A percentile compares a stretch with the other conserved stretches of the same genome.
Evolutionary conservation across 2,797 vertebrate species (phyloP).

Genomic region (Pangasius sanitwongsei): DNA sequence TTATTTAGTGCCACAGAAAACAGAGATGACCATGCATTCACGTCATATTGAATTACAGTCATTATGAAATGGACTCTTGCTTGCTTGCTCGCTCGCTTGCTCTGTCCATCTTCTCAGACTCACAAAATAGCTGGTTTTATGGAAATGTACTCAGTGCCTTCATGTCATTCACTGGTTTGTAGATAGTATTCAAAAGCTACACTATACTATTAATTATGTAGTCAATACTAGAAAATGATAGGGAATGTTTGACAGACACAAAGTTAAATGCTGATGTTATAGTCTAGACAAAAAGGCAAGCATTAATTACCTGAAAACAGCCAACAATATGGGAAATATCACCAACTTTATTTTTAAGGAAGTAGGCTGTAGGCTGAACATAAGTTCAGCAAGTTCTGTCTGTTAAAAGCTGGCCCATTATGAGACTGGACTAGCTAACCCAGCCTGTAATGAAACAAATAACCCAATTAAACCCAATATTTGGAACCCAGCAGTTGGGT

Average conservation of each 20-base stretch:
- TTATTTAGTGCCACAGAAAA: not conserved
- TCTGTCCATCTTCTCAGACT: not conserved
- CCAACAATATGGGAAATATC: not conserved
- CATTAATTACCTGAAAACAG: not conserved
- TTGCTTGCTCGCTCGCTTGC: too few species aligned
- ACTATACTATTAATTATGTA: not conserved
- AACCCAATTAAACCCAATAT: not conserved
- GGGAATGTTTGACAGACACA: not conserved
- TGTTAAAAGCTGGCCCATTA: not conserved
- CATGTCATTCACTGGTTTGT: not conserved
- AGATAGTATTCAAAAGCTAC: not conserved
- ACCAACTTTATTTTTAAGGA: not conserved
- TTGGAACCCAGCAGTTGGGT: not conserved
- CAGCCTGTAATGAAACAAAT: not conserved
- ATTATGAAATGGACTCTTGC: not conserved
- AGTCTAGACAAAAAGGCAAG: not conserved
- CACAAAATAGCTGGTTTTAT: not conserved
- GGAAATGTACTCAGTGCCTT: not conserved
- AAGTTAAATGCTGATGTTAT: not conserved
- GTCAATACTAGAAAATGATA: not conserved
- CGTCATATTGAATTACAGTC: not conserved
- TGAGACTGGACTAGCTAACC: not conserved
- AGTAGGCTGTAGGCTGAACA: not conserved
- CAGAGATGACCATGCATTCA: not conserved
- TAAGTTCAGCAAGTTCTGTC: not conserved